These are phyloP conservation scores for Brenthis daphne DNA, from an alignment of 2,888 invertebrate genomes.

Conservation along the genomic window DNA sequence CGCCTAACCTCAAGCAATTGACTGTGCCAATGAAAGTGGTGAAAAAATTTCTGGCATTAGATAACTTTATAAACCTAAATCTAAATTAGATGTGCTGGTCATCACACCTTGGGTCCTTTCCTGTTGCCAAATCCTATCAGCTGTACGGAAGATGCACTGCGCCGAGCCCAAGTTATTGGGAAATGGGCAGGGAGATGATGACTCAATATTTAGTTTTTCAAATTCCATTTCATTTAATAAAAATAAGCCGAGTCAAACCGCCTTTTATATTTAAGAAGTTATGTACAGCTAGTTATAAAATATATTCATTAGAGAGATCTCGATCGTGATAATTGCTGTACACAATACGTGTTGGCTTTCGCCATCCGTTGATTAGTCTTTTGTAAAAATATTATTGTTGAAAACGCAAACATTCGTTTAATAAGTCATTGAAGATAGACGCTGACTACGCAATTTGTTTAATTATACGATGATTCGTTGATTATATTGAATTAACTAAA, in stretches of 20 bases:
- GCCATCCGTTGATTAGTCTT: slow-evolving; percentile 39
- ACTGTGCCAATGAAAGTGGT: no score
- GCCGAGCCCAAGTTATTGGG: no score
- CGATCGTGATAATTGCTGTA: slow-evolving; percentile 25
- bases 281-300: background rate
- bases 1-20: no score
- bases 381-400: slow-evolving; percentile 33
- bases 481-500: background rate
- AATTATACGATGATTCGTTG: slow-evolving; percentile 29
- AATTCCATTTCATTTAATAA: background rate
- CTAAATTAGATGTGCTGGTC: no score
- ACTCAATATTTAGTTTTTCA: no score
- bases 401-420: slow-evolving; percentile 26
- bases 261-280: no score
- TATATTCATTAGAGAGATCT: slow-evolving; percentile 28
- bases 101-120: no score
- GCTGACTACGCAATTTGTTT: slow-evolving; percentile 25
- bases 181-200: no score
- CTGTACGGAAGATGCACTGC: no score
- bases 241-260: background rate
- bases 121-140: no score
- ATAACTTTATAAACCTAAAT: no score
- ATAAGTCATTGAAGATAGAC: slow-evolving; percentile 16
- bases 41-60: no score
- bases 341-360: slow-evolving; percentile 31